These are phyloP conservation scores for Probaryconus sp. DNA, from an alignment of 1,140 invertebrate species.

Conservation along the genomic window DNA sequence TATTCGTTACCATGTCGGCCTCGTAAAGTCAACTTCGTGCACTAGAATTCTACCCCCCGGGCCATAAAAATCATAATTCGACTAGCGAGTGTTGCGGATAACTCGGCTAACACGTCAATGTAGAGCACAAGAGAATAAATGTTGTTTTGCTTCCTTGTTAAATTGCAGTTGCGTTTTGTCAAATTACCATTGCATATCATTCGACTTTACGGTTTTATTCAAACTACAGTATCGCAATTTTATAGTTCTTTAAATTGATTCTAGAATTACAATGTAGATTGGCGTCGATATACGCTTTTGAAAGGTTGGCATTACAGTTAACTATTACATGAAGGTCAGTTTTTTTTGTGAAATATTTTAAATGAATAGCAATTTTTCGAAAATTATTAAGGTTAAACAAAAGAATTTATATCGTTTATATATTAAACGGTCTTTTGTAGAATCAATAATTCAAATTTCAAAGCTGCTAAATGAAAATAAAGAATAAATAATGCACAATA, in stretches of 20 bases:
- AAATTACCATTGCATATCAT: conserved; percentile 43
- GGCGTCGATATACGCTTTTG: conserved; percentile 10
- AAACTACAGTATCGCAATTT: too few species aligned
- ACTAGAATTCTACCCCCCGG: conserved; percentile 42
- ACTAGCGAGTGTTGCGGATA: conserved; percentile 19
- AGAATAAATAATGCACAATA: too few species aligned
- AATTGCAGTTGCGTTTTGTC: conserved; percentile 53
- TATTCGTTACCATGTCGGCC: conserved; percentile 70
- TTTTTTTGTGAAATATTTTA: conserved; percentile 42
- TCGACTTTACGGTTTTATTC: conserved; percentile 42
- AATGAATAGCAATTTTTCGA: too few species aligned
- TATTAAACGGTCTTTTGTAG: too few species aligned
- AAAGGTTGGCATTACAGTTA: too few species aligned
- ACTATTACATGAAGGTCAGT: too few species aligned
- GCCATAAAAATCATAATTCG: conserved; percentile 68
- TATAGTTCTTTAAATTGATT: conserved; percentile 24
- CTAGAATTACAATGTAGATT: conserved; percentile 35
- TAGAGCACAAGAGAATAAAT: conserved; percentile 29
- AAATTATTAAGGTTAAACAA: too few species aligned
- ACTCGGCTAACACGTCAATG: too few species aligned
- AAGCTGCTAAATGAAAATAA: too few species aligned
- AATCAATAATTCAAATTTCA: too few species aligned
- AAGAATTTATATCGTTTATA: too few species aligned
- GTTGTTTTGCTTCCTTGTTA: conserved; percentile 45
- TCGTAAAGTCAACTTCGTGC: conserved; percentile 73